Conservation (phyloP, 30 jellyfish, hydroid and myxozoan genomes). For the Catostylus mosaicus region DNA sequence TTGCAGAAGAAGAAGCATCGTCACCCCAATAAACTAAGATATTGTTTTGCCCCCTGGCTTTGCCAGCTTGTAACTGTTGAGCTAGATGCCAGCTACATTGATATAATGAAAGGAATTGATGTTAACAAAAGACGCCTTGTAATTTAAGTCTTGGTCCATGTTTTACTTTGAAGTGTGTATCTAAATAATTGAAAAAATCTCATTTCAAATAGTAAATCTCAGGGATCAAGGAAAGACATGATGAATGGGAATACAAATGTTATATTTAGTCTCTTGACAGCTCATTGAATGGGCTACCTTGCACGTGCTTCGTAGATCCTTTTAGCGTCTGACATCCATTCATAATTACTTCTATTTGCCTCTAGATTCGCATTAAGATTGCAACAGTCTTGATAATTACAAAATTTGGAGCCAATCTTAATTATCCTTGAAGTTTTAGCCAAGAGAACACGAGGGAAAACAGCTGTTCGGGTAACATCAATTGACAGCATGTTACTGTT, state of each 20-base stretch:
- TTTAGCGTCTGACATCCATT: background rate
- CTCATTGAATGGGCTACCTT: background rate
- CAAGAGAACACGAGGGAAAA: background rate
- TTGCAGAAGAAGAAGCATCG: too few relatives aligned
- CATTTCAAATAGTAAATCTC: background rate
- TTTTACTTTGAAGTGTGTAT: too few relatives aligned
- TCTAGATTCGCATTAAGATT: background rate
- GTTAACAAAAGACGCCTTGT: too few relatives aligned
- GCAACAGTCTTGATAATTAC: background rate
- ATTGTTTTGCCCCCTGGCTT: too few relatives aligned
- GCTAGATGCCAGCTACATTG: too few relatives aligned
- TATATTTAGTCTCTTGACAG: background rate
- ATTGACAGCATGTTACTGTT: too few relatives aligned
- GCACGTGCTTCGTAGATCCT: constrained; percentile 13
- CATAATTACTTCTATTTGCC: background rate
- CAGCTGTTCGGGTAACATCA: background rate
- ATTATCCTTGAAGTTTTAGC: background rate
- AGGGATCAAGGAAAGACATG: too few relatives aligned
- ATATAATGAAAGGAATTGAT: too few relatives aligned
- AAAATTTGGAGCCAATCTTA: background rate
- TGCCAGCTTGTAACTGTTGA: too few relatives aligned
- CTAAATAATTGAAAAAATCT: background rate
- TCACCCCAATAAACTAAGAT: too few relatives aligned
- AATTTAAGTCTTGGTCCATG: too few relatives aligned
- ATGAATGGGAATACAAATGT: background rate